Base-by-base conservation (phyloP, 2,888 invertebrate species). In the Hirtodrosophila cameraria region DNA sequence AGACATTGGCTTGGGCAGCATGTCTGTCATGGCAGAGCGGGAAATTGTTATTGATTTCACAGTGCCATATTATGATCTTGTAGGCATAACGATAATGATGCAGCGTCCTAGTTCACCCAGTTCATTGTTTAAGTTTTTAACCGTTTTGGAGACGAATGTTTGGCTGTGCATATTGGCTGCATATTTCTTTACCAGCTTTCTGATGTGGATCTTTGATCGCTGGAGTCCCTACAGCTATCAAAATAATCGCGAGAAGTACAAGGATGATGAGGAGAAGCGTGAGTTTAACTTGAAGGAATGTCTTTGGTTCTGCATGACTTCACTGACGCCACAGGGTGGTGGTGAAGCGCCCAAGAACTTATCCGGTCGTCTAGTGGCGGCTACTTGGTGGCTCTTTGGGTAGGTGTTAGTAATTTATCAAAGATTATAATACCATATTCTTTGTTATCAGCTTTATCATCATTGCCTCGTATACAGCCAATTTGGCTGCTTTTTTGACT, bases 341-440 rank as follows among this genome's bases (percentile, higher is more conserved):
- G 98, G 98, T 0, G 98, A 98, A 90, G 98, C 98, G 0, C 98
- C 98, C 0, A 97, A 98, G 90, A 99, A 99, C 90, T 92, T 99
- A 0, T 98, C 98, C 0, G 99, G 99, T 0, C 93, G 99, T 43
- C 92, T 99, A 8, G 95, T 99, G 0, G 99, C 99, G 0, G 99
- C 99, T 1, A 99, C 99, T 0, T 99, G 98, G 99, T 99, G 99
- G 99, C 92, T 99, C 16, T 99, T 99, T 91, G 98, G 99, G 94
- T 93, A 88, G 75, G 66, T 49, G 9, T 1, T 1, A 28, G 4
- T 9, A 15, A 41, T 20, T 20, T 0, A 31, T 6, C 8, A 15
- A 15, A 1, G 7, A 1, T 23, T 4, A 23, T 6, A 5, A 23
- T 15, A 35, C 8, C 5, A 1, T 8, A 5, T 25, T 41, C 3